Conservation (phyloP, 2,113 vertebrate genomes). For the Rhinichthys klamathensis region DNA sequence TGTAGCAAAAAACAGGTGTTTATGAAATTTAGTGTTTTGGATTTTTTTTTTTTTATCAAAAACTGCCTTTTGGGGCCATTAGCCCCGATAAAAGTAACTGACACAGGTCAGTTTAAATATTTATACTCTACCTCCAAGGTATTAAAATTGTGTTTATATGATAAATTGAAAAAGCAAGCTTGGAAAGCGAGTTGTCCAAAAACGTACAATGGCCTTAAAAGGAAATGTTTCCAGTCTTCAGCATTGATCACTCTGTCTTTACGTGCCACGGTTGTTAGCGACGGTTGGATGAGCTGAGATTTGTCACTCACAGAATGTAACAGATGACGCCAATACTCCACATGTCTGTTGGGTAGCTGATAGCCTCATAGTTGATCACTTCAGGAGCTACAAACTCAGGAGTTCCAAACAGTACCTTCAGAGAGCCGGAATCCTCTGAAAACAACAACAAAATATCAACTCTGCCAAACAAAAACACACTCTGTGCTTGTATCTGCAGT, state of each 20-base stretch:
- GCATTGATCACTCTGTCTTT: not conserved
- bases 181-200: not conserved
- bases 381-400: constrained; percentile 98
- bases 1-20: not conserved
- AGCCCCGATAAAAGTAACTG: not conserved
- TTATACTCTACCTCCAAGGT: not conserved
- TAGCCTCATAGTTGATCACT: constrained; percentile 98
- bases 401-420: constrained; percentile 98
- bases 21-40: not conserved
- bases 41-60: not conserved
- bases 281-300: not conserved
- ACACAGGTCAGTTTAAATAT: constrained; percentile 23
- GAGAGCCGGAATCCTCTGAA: constrained; percentile 87
- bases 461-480: not conserved
- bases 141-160: not conserved
- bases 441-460: constrained; percentile 32
- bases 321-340: constrained; percentile 99
- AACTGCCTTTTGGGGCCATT: not conserved
- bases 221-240: constrained; percentile 19
- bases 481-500: not conserved
- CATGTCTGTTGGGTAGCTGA: constrained; percentile 96
- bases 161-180: not conserved
- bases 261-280: not conserved
- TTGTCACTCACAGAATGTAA: constrained; percentile 92
- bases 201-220: constrained; percentile 3